Conservation (phyloP, 1,140 invertebrate species). For the Ditylenchus dipsaci region DNA sequence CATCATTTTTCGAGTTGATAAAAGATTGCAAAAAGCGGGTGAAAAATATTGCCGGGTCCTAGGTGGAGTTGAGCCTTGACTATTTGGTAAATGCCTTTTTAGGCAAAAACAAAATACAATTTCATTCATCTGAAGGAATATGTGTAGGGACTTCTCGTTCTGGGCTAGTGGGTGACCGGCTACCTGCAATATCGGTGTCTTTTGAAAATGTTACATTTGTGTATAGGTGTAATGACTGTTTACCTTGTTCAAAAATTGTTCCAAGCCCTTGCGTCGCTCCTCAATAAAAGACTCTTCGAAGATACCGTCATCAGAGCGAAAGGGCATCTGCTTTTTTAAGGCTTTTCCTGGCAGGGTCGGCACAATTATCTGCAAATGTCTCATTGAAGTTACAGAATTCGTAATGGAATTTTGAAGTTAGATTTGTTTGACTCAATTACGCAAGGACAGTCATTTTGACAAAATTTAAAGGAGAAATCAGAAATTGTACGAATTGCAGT, state of each 20-base stretch:
- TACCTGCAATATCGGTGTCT: conserved; percentile 66
- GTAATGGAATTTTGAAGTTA: no score
- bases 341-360: conserved; percentile 86
- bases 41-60: no score
- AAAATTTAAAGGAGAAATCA: no score
- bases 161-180: conserved; percentile 98
- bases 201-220: conserved; percentile 64
- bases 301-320: conserved; percentile 94
- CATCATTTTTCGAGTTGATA: no score
- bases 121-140: conserved; percentile 93
- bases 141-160: conserved; percentile 97
- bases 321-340: conserved; percentile 92
- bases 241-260: conserved; percentile 96
- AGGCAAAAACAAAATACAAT: conserved; percentile 65
- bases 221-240: background rate
- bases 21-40: no score
- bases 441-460: no score
- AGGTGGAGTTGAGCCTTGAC: no score
- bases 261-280: conserved; percentile 91
- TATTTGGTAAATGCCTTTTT: no score
- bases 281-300: conserved; percentile 99
- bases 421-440: no score
- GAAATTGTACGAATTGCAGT: no score
- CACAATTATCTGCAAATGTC: conserved; percentile 68
- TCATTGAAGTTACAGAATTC: background rate